Evolutionary conservation across 2,888 invertebrate genomes (phyloP), one percentile per base, ranked within the genome.

Genomic region (Lithosia quadra): DNA sequence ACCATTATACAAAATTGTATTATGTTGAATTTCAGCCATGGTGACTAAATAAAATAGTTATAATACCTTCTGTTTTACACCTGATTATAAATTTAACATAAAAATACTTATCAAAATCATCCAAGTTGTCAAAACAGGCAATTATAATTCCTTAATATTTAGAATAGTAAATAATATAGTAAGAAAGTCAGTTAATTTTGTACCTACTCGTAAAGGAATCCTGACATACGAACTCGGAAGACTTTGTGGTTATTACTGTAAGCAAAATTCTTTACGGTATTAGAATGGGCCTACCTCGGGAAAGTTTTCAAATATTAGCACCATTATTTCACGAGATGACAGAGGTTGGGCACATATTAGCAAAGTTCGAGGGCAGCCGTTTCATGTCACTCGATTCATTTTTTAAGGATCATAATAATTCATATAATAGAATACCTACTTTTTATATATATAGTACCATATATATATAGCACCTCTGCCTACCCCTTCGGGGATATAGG

Each of bases 281-380:
- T 87, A 88, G 88, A 90, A 90, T 87, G 88, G 88, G 88, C 86
- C 86, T 86, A 90, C 90, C 90, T 88, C 85, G 80, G 84, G 82
- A 88, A 94, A 95, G 87, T 95, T 95, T 93, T 92, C 94, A 92
- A 95, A 95, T 95, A 94, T 94, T 93, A 93, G 91, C 90, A 89
- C 91, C 94, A 95, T 94, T 94, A 95, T 94, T 94, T 94, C 88
- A 92, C 81, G 85, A 90, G 92, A 93, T 92, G 93, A 93, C 94
- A 93, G 90, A 93, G 94, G 93, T 92, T 91, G 92, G 92, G 93
- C 94, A 92, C 94, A 94, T 95, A 95, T 95, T 94, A 94, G 92
- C 86, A 92, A 95, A 95, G 92, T 95, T 95, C 84, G 84, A 78
- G 84, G 81, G 85, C 81, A 86, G 86, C 84, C 87, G 86, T 86